Evolutionary conservation across 2,113 vertebrate species (phyloP).

Genomic region (Engystomops pustulosus): DNA sequence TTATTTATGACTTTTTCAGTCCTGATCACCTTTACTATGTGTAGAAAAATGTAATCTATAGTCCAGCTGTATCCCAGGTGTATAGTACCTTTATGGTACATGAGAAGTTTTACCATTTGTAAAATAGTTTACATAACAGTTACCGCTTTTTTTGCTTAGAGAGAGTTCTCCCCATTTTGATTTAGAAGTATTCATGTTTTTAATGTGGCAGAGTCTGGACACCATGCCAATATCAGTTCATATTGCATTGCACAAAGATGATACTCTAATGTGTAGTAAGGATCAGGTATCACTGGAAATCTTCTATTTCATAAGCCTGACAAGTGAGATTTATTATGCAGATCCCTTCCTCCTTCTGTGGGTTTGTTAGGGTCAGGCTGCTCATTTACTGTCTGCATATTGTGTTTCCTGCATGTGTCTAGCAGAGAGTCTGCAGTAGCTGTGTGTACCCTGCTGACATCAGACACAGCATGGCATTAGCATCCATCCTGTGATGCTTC

Average conservation of each 20-base stretch:
- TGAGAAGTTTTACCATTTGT: too few relatives aligned
- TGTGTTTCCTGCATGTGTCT: slow-evolving; percentile 11
- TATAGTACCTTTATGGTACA: too few relatives aligned
- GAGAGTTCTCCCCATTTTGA: background rate
- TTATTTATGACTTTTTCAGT: too few relatives aligned
- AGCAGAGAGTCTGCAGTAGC: slow-evolving; percentile 28
- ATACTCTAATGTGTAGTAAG: background rate
- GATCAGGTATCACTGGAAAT: slow-evolving; percentile 34
- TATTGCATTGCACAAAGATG: background rate
- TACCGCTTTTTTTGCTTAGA: background rate
- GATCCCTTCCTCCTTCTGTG: background rate
- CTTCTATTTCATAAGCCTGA: slow-evolving; percentile 25
- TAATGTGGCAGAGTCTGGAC: background rate
- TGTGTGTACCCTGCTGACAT: background rate
- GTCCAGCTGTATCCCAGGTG: too few relatives aligned
- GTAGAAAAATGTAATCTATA: too few relatives aligned
- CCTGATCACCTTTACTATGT: too few relatives aligned
- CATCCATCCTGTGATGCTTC: slow-evolving; percentile 7
- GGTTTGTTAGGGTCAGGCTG: background rate
- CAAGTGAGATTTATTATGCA: background rate
- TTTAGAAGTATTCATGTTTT: background rate
- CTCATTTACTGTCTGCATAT: background rate
- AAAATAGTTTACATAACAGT: too few relatives aligned
- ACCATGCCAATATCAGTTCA: background rate
- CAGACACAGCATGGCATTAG: background rate